phyloP scores from a whole-genome alignment of 2,797 vertebrate species.

The Myotis findleyi region DNA sequence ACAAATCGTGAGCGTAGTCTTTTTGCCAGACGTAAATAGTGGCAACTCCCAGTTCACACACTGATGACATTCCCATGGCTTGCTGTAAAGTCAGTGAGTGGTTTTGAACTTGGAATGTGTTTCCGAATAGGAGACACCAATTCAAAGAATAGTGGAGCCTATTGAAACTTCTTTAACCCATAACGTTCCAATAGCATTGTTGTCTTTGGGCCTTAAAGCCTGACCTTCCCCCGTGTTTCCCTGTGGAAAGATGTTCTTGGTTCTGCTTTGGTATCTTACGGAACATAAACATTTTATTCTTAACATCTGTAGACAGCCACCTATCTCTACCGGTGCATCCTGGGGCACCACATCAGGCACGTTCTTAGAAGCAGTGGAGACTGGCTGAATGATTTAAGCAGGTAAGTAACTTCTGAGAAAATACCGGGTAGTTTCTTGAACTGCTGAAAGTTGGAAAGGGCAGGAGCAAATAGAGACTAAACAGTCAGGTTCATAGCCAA shows the following conservation, averaged over 20 bases:
- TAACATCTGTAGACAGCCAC: background rate
- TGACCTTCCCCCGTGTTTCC: background rate
- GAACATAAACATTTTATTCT: background rate
- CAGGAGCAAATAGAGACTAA: background rate
- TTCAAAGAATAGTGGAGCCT: background rate
- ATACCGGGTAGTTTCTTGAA: background rate
- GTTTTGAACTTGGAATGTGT: background rate
- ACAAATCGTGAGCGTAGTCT: background rate
- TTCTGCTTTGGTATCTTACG: conserved; percentile 32
- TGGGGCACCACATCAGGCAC: background rate
- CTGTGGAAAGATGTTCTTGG: background rate
- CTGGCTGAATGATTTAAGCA: background rate
- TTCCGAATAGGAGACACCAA: background rate
- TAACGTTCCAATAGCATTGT: background rate
- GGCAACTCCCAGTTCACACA: background rate
- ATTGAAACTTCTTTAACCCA: background rate
- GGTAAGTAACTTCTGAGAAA: background rate
- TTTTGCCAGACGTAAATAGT: background rate
- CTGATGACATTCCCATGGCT: background rate
- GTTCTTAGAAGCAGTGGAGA: background rate
- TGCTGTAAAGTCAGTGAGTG: background rate
- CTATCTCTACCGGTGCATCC: background rate
- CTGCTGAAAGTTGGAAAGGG: background rate
- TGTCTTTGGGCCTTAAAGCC: conserved; percentile 28
- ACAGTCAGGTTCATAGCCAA: background rate